Evolutionary conservation across 2,113 vertebrate species (phyloP).

Genomic region (Nerophis ophidion): DNA sequence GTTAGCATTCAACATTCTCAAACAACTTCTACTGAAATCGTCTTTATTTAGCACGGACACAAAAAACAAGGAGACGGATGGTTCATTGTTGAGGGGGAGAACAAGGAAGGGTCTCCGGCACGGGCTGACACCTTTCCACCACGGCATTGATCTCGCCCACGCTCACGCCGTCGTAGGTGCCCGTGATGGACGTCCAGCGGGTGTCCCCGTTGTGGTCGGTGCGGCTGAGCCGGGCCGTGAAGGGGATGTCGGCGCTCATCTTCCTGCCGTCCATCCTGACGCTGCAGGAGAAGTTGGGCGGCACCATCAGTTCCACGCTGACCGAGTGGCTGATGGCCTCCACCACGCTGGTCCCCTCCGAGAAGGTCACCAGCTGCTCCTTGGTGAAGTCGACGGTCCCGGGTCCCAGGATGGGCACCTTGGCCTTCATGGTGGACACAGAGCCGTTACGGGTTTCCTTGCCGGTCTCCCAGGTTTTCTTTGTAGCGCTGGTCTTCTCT

Average conservation of each 20-base stretch:
- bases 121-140: constrained; percentile 65
- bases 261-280: constrained; percentile 68
- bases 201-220: constrained; percentile 65
- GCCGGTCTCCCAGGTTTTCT: constrained; percentile 67
- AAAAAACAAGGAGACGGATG: too few species aligned
- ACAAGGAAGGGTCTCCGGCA: constrained; percentile 59
- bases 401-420: constrained; percentile 60
- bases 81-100: constrained; percentile 10
- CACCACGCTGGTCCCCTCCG: constrained; percentile 53
- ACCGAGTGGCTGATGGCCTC: constrained; percentile 59
- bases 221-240: constrained; percentile 61
- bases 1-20: too few species aligned
- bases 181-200: constrained; percentile 63
- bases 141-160: constrained; percentile 66
- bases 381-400: constrained; percentile 58
- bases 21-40: too few species aligned
- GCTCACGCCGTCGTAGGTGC: constrained; percentile 57
- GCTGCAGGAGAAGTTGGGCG: constrained; percentile 63
- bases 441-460: constrained; percentile 58
- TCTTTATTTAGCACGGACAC: too few species aligned
- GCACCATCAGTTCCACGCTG: constrained; percentile 57
- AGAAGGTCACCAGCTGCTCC: constrained; percentile 64
- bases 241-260: constrained; percentile 69
- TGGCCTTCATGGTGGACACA: constrained; percentile 61
- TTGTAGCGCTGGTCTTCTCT: constrained; percentile 56